Percentiles rank a stretch among this genome's conserved stretches.
phyloP scores from a whole-genome alignment of 1,140 invertebrate species.

The Drosophila pachea region DNA sequence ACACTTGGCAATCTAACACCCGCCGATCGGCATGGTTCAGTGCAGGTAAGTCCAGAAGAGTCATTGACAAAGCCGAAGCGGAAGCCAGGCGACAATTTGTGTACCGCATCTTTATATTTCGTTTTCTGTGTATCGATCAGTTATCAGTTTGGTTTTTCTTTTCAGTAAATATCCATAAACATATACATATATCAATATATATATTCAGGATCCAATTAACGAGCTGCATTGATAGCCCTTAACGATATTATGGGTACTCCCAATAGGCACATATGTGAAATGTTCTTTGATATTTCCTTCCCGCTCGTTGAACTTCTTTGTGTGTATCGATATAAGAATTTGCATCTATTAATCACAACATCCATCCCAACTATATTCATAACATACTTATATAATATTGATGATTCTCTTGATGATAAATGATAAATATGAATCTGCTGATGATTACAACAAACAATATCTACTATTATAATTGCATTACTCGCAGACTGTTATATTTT shows the following conservation, averaged over 20 bases:
- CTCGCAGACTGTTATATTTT: constrained; percentile 79
- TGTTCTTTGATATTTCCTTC: constrained; percentile 13
- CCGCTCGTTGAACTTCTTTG: constrained; percentile 32
- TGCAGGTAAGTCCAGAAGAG: constrained; percentile 86
- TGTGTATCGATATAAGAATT: constrained; percentile 18
- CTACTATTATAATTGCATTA: constrained; percentile 62
- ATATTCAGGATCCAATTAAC: constrained; percentile 1
- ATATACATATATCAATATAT: too few relatives aligned
- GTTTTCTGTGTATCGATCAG: constrained; percentile 35
- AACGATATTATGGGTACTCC: too few relatives aligned
- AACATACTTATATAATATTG: constrained; percentile 15
- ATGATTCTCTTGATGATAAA: constrained; percentile 10
- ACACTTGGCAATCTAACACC: constrained; percentile 88
- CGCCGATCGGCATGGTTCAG: constrained; percentile 95
- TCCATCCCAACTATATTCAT: constrained; percentile 4
- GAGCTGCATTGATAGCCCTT: not conserved
- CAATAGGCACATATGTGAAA: constrained; percentile 11
- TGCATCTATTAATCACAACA: constrained; percentile 2
- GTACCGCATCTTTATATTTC: constrained; percentile 26
- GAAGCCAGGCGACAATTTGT: constrained; percentile 24
- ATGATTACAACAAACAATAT: constrained; percentile 63
- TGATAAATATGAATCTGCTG: constrained; percentile 22
- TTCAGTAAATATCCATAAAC: constrained; percentile 28
- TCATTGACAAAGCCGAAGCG: constrained; percentile 34
- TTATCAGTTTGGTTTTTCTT: constrained; percentile 23